Conservation (phyloP, 2,797 vertebrate genomes). For the Odontamblyopus lacepedii region DNA sequence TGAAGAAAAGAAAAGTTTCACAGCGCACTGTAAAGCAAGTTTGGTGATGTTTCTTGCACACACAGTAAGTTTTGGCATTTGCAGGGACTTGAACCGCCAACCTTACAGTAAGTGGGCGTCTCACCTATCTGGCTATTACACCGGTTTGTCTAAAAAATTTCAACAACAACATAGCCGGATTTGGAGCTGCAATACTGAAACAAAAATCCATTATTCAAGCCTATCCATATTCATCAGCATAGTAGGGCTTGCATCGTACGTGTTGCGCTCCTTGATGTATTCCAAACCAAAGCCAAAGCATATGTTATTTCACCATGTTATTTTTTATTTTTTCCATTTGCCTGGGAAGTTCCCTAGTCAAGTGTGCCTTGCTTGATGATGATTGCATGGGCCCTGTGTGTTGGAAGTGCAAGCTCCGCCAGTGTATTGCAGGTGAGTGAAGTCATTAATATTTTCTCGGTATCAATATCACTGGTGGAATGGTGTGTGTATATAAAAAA, state of each 20-base stretch:
- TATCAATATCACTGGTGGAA: conserved; percentile 75
- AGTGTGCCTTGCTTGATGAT: conserved; percentile 69
- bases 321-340: conserved; percentile 21
- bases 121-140: neutral
- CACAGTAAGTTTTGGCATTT: neutral
- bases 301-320: conserved; percentile 60
- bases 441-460: conserved; percentile 78
- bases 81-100: neutral
- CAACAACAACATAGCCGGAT: neutral
- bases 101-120: neutral
- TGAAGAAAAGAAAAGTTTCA: too few relatives aligned
- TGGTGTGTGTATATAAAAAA: conserved; percentile 29
- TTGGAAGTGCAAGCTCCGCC: conserved; percentile 74
- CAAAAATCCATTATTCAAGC: neutral
- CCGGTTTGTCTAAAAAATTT: neutral
- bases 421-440: conserved; percentile 75
- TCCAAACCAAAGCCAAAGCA: conserved; percentile 53
- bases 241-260: neutral
- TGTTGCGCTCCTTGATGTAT: conserved; percentile 31
- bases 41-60: too few relatives aligned
- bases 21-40: neutral
- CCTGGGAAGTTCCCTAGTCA: conserved; percentile 58
- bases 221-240: neutral
- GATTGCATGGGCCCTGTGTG: conserved; percentile 63
- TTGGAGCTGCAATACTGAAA: neutral